Conservation (phyloP, 1,140 invertebrate genomes). For the Potamilus streckersoni region DNA sequence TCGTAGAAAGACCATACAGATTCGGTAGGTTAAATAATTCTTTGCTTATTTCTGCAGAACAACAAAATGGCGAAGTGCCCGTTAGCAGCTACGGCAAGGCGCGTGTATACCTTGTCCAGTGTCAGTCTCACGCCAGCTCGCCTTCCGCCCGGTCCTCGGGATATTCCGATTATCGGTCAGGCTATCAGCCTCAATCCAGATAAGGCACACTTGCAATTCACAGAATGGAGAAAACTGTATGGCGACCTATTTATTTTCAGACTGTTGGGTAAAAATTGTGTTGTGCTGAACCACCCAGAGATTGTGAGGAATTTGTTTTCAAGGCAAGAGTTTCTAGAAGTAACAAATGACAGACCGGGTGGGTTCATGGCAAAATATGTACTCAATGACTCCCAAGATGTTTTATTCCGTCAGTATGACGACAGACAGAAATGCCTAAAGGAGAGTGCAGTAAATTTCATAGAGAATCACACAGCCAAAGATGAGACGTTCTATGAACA, state of each 20-base stretch:
- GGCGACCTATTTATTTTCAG: slow-evolving; percentile 31
- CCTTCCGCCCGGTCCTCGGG: slow-evolving; percentile 20
- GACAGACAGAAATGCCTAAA: slow-evolving; percentile 22
- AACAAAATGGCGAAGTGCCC: too few species aligned
- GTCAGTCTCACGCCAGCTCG: too few species aligned
- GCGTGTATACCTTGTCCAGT: too few species aligned
- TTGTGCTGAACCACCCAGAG: slow-evolving; percentile 24
- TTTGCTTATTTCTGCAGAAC: too few species aligned
- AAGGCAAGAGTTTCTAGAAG: slow-evolving; percentile 11
- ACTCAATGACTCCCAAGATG: slow-evolving; percentile 17
- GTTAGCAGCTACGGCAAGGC: too few species aligned
- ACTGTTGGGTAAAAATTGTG: slow-evolving; percentile 17
- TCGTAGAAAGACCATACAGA: too few species aligned
- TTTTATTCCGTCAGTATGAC: slow-evolving; percentile 28
- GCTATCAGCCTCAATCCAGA: slow-evolving; percentile 22
- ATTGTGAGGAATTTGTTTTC: slow-evolving; percentile 24
- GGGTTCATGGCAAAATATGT: slow-evolving; percentile 29
- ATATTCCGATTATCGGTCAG: slow-evolving; percentile 21
- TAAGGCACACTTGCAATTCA: slow-evolving; percentile 23
- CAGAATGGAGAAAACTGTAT: slow-evolving; percentile 26
- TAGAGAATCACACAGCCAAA: slow-evolving; percentile 14
- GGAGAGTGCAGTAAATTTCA: slow-evolving; percentile 11
- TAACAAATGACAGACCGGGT: slow-evolving; percentile 16
- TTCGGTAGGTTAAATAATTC: too few species aligned
- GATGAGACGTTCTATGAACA: slow-evolving; percentile 23